Evolutionary conservation across 2,888 invertebrate species (phyloP).

Genomic region (Gisinianus flammeolus): DNA sequence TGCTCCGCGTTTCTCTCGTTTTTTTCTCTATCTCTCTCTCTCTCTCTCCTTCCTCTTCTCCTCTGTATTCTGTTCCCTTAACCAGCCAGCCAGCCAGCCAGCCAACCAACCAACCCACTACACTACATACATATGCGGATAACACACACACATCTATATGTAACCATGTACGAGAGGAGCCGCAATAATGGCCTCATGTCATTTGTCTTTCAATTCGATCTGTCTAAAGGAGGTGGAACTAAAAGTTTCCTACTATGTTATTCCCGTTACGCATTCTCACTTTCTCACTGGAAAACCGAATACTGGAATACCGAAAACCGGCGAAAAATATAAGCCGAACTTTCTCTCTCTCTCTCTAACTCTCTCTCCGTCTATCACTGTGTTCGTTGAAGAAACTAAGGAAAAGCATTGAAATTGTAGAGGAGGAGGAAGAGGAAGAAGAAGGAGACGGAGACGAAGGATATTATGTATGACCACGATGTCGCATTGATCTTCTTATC

Average conservation of each 20-base stretch:
- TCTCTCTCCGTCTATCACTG: background rate
- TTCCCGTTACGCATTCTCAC: constrained; percentile 38
- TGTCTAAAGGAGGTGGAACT: constrained; percentile 38
- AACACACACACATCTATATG: too few relatives aligned
- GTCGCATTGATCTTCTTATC: constrained; percentile 38
- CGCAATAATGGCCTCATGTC: constrained; percentile 38
- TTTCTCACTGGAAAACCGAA: constrained; percentile 4
- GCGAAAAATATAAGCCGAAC: constrained; percentile 11
- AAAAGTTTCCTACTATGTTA: constrained; percentile 37
- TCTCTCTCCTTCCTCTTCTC: background rate
- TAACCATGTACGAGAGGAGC: constrained; percentile 24
- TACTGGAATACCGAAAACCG: too few relatives aligned
- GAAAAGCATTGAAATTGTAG: background rate
- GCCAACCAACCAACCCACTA: too few relatives aligned
- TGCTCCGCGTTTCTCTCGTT: background rate
- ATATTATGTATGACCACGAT: constrained; percentile 37
- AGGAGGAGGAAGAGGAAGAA: background rate
- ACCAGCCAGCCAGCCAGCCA: too few relatives aligned
- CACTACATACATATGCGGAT: too few relatives aligned
- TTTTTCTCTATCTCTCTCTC: background rate
- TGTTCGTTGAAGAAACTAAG: background rate
- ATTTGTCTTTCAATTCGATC: constrained; percentile 47
- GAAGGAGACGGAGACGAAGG: constrained; percentile 1
- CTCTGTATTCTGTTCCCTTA: background rate
- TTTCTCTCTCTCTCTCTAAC: background rate